These are phyloP conservation scores for Andricus quercusramuli DNA, from an alignment of 2,888 invertebrate genomes.

Conservation along the genomic window DNA sequence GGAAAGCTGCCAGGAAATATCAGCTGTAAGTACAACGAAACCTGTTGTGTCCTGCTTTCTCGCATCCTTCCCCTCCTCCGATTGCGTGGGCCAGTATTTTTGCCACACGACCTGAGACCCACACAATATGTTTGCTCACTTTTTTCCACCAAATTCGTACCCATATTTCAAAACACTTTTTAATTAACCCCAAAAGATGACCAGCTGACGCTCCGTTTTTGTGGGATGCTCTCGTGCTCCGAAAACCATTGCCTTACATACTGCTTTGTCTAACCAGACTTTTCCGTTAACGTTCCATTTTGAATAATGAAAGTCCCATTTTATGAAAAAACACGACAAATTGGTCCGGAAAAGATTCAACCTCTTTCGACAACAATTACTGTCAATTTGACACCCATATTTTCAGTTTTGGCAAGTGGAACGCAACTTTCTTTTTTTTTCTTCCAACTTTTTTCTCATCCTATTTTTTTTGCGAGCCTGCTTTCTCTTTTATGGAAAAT, in stretches of 20 bases:
- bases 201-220: constrained; percentile 2
- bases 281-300: constrained; percentile 31
- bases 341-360: background rate
- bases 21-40: constrained; percentile 86
- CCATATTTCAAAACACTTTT: background rate
- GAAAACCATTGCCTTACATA: background rate
- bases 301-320: constrained; percentile 15
- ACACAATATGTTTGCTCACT: background rate
- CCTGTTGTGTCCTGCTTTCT: constrained; percentile 62
- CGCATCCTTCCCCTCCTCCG: constrained; percentile 13
- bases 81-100: constrained; percentile 24
- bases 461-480: background rate
- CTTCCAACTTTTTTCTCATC: background rate
- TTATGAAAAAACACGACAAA: background rate
- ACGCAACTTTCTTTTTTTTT: background rate
- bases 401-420: constrained; percentile 45
- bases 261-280: constrained; percentile 6
- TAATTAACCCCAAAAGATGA: constrained; percentile 12
- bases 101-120: background rate
- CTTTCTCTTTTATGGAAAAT: background rate
- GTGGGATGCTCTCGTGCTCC: background rate
- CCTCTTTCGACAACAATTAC: constrained; percentile 18
- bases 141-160: background rate
- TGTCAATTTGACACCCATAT: constrained; percentile 47
- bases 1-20: constrained; percentile 92